Conservation (phyloP, 37 sponge, comb jelly and placozoan genomes). For the Petrosia ficiformis region DNA sequence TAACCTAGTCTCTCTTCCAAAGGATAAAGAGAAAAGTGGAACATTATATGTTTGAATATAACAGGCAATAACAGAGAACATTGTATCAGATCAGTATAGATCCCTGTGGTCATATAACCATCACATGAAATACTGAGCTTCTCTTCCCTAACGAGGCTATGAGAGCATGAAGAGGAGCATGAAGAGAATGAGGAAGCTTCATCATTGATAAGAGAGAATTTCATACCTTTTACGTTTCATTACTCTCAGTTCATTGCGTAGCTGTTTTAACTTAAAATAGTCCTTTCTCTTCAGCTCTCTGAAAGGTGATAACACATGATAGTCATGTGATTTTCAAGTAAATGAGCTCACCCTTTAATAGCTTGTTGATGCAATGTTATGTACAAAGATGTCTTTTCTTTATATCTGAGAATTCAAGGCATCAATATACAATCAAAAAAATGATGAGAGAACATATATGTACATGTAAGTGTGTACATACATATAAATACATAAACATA, state of each 20-base stretch:
- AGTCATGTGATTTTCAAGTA: too few relatives aligned
- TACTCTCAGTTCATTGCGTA: constrained; percentile 32
- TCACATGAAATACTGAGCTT: constrained; percentile 5
- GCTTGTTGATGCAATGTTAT: too few relatives aligned
- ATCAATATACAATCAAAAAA: too few relatives aligned
- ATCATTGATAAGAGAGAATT: background rate
- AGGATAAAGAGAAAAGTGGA: constrained; percentile 27
- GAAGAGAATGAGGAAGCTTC: too few relatives aligned
- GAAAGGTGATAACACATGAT: too few relatives aligned
- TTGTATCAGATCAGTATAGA: constrained; percentile 52
- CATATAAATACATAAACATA: too few relatives aligned
- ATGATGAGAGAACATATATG: too few relatives aligned
- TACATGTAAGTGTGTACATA: too few relatives aligned
- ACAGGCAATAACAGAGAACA: constrained; percentile 4
- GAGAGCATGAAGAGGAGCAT: too few relatives aligned
- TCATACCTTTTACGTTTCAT: background rate
- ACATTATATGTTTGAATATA: constrained; percentile 55
- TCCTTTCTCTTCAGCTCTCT: constrained; percentile 45
- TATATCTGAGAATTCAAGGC: too few relatives aligned
- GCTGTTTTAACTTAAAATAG: constrained; percentile 20
- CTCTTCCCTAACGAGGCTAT: constrained; percentile 28
- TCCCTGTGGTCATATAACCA: constrained; percentile 40
- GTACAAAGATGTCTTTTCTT: too few relatives aligned
- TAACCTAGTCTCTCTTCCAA: constrained; percentile 53
- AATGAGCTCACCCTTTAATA: too few relatives aligned